A percentile compares a stretch with the other conserved stretches of the same genome.
Evolutionary conservation across 2,888 invertebrate genomes (phyloP).

Genomic region (Agriopis aurantiaria): DNA sequence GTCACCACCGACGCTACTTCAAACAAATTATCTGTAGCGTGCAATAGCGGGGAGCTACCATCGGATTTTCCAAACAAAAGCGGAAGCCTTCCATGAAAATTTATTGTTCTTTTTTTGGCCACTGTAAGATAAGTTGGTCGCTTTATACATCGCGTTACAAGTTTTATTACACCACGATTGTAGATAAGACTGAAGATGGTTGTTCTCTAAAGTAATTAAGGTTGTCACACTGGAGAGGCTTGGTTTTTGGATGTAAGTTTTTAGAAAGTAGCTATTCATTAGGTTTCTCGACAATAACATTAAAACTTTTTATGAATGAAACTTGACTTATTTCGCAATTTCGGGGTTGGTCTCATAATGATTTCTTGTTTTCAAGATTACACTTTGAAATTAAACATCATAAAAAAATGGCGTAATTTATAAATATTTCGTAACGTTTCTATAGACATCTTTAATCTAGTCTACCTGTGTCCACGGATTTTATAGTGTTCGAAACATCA

Average conservation of each 20-base stretch:
- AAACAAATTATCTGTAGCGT: neutral
- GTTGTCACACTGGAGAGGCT: conserved; percentile 21
- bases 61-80: neutral
- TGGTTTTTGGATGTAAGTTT: neutral
- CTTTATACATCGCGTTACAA: conserved; percentile 26
- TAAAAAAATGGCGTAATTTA: too few relatives aligned
- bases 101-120: neutral
- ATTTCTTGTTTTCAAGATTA: too few relatives aligned
- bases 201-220: conserved; percentile 26
- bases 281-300: neutral
- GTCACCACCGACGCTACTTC: conserved; percentile 57
- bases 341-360: too few relatives aligned
- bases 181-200: conserved; percentile 8
- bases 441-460: too few relatives aligned
- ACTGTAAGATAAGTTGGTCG: neutral
- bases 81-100: neutral
- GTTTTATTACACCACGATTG: conserved; percentile 42
- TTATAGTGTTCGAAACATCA: too few relatives aligned
- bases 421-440: too few relatives aligned
- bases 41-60: neutral
- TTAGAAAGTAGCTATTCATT: neutral
- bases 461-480: too few relatives aligned
- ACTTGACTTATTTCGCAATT: too few relatives aligned
- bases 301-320: neutral
- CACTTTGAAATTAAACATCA: too few relatives aligned